Evolutionary conservation across 2,113 vertebrate genomes (phyloP).

Genomic region (Calypte anna): DNA sequence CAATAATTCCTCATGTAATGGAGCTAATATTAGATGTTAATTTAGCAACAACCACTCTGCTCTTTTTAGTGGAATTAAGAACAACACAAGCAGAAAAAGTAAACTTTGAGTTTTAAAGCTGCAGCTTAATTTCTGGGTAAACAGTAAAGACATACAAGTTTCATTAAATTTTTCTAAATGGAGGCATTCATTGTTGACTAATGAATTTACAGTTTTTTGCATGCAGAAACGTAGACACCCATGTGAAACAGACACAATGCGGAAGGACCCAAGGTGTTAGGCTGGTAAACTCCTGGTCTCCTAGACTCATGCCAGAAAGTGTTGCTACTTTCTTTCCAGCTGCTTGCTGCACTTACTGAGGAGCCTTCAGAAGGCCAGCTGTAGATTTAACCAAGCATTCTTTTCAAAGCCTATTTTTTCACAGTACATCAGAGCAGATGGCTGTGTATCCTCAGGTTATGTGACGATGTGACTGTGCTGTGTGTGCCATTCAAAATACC

Average conservation of each 20-base stretch:
- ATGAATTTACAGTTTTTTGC: neutral
- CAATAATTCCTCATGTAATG: conserved; percentile 25
- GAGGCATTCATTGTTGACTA: neutral
- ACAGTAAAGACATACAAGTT: neutral
- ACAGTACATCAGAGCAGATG: neutral
- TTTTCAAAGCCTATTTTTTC: neutral
- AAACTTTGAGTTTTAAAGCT: neutral
- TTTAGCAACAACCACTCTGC: neutral
- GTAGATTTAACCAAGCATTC: neutral
- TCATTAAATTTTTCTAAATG: neutral
- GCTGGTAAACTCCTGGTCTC: neutral
- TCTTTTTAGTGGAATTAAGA: neutral
- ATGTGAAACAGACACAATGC: neutral
- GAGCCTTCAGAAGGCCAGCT: neutral
- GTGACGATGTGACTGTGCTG: neutral
- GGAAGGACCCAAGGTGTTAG: neutral
- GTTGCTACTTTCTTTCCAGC: neutral
- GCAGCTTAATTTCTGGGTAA: neutral
- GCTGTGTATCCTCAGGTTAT: neutral
- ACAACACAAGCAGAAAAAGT: neutral
- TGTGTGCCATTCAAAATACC: neutral
- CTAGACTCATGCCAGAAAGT: neutral
- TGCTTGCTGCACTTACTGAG: neutral
- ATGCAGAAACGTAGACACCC: neutral
- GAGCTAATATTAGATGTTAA: conserved; percentile 25